Base-by-base conservation (phyloP, 2,888 invertebrate genomes). In the Xestobium rufovillosum region DNA sequence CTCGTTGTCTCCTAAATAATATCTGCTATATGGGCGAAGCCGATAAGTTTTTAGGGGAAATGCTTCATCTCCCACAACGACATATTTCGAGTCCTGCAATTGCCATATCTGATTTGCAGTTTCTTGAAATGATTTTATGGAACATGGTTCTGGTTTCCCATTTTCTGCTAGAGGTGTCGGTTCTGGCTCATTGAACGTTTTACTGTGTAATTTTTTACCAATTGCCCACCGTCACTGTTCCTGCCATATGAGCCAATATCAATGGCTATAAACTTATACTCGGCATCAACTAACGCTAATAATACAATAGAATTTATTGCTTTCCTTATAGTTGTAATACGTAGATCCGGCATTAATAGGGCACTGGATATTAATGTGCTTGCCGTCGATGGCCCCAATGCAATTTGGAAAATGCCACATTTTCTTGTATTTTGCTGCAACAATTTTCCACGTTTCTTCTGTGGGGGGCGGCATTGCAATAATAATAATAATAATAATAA, bases 201-300 rank as follows among this genome's bases (percentile, higher is more conserved):
- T 29, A 14, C 11, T 34, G 37, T 34, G 29, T 31, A 30, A 28
- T 39, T 34, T 31, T 13, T 14, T 31, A 29, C 34, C 11, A 44
- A 8, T 30, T 16, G 14, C 29, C 29, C 42, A 19, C 48, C 46
- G 42, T 52, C 52, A 23, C 49, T 49, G 28, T 44, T 44, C 42
- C 37, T 47, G 13, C 51, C 51, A 37, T 45, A 45, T 31, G 49
- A 35, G 8, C 45, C 52, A 25, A 53, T 40, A 39, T 52, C 50
- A 12, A 50, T 42, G 26, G 31, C 25, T 32, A 46, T 43, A 36
- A 51, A 51, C 25, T 46, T 52, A 31, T 47, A 50, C 25, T 45
- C 26, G 4, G 49, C 44, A 43, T 52, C 47, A 31, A 46, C 48
- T 10, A 47, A 16, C 3, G 49, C 47, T 14, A 50, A 33, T n/a